Conservation (phyloP, 2,797 vertebrate species). For the Phataginus tetradactyla region DNA sequence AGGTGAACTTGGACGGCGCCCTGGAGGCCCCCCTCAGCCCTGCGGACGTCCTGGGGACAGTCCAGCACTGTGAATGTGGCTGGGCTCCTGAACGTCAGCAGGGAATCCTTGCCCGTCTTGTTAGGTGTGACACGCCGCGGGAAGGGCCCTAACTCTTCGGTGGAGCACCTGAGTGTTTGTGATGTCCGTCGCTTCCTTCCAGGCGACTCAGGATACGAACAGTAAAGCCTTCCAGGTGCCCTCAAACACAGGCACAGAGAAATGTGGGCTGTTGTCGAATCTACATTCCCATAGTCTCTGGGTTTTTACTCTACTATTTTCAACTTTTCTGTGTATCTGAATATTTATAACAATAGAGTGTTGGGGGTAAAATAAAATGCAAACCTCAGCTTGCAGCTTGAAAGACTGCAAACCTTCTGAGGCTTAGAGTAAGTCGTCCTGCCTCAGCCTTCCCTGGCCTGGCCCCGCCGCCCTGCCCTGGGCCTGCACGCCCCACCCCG, state of each 20-base stretch:
- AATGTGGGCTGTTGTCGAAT: not conserved
- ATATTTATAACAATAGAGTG: not conserved
- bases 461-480: not conserved
- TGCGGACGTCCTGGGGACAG: not conserved
- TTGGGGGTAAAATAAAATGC: not conserved
- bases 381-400: not conserved
- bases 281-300: too few relatives aligned
- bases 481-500: accelerated
- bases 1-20: not conserved
- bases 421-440: not conserved
- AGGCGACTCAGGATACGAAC: not conserved
- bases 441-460: too few relatives aligned
- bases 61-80: too few relatives aligned
- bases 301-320: not conserved
- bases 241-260: not conserved
- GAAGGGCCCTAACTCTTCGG: not conserved
- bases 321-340: not conserved
- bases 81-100: not conserved
- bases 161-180: too few relatives aligned
- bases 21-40: not conserved
- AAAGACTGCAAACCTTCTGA: not conserved
- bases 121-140: not conserved
- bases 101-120: not conserved
- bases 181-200: not conserved
- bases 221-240: not conserved